Conservation (phyloP, 2,113 vertebrate species). For the Elephas maximus region DNA sequence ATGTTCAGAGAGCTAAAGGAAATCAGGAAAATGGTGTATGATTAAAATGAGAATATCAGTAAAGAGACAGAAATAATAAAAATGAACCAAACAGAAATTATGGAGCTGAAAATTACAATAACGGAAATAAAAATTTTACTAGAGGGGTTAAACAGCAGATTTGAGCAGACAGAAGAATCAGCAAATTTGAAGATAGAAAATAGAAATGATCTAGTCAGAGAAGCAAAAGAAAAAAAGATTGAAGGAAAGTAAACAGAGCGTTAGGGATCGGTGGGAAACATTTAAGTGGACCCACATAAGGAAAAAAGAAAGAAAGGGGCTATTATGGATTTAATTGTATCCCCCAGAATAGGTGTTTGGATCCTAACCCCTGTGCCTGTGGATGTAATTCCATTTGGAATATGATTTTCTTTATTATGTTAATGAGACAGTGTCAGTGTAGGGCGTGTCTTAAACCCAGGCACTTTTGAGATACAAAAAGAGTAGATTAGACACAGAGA, state of each 20-base stretch:
- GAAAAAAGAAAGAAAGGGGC: neutral
- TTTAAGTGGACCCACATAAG: neutral
- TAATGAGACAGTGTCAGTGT: too few relatives aligned
- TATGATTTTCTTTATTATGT: too few relatives aligned
- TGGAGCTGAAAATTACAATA: neutral
- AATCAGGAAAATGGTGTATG: neutral
- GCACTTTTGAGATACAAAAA: too few relatives aligned
- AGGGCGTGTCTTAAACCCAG: too few relatives aligned
- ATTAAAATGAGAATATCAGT: neutral
- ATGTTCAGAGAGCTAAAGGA: neutral
- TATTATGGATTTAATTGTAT: neutral
- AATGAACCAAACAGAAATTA: neutral
- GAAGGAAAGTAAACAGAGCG: neutral
- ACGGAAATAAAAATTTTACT: neutral
- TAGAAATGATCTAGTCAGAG: neutral
- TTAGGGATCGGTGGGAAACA: neutral
- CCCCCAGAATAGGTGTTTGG: neutral
- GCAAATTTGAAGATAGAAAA: neutral
- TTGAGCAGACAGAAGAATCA: neutral
- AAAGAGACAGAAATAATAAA: neutral
- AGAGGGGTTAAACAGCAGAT: neutral
- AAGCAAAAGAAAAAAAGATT: neutral
- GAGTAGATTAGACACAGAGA: too few relatives aligned
- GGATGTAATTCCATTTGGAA: too few relatives aligned
- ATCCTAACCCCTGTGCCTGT: neutral